Percentiles rank a stretch among this genome's conserved stretches.
These are phyloP conservation scores for Eupithecia insigniata DNA, from an alignment of 2,888 invertebrate species.

Conservation along the genomic window DNA sequence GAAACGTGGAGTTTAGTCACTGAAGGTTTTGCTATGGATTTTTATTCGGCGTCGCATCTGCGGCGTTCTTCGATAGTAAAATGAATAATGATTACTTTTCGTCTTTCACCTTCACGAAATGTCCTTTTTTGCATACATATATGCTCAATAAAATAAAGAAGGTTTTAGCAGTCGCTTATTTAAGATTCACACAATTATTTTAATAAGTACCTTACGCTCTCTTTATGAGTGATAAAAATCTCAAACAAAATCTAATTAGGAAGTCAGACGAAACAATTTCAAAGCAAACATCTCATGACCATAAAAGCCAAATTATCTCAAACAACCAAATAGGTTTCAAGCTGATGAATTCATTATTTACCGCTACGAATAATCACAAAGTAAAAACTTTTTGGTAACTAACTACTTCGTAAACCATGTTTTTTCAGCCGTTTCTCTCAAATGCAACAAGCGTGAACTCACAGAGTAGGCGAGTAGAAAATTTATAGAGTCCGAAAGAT, in stretches of 20 bases:
- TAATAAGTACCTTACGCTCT: background rate
- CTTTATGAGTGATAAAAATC: constrained; percentile 7
- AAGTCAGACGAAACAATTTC: constrained; percentile 11
- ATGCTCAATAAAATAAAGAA: no score
- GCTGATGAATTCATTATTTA: constrained; percentile 46
- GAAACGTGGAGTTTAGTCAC: background rate
- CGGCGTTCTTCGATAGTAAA: no score
- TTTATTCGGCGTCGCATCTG: background rate
- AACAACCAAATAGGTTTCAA: constrained; percentile 34
- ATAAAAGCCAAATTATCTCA: constrained; percentile 32
- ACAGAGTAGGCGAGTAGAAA: constrained; percentile 42
- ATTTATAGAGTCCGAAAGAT: background rate
- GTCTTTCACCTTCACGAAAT: background rate
- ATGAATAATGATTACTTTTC: background rate
- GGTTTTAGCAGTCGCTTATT: background rate
- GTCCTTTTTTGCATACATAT: no score
- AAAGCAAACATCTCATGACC: constrained; percentile 28
- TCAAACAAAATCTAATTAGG: constrained; percentile 25
- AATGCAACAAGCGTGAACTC: constrained; percentile 51
- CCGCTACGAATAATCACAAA: constrained; percentile 43
- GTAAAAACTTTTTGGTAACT: constrained; percentile 32
- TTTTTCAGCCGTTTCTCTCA: constrained; percentile 40
- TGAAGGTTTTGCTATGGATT: background rate
- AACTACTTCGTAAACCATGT: constrained; percentile 35
- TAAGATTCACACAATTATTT: background rate